These are phyloP conservation scores for Eremophila alpestris DNA, from an alignment of 2,797 vertebrate species.

Conservation along the genomic window DNA sequence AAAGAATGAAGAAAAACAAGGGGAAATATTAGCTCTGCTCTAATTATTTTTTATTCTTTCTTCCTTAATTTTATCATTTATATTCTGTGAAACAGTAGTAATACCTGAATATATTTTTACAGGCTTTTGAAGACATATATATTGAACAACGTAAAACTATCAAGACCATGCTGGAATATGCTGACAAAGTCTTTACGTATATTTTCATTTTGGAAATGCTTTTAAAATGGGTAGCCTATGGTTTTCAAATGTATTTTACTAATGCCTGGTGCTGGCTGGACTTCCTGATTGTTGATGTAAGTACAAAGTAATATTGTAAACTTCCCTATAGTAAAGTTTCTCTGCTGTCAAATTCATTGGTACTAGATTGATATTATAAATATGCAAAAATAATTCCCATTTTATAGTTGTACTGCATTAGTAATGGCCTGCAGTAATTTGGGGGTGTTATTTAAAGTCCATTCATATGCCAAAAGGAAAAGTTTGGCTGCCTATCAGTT, in stretches of 20 bases:
- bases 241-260: constrained; percentile 96
- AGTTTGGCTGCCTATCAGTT: not conserved
- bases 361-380: not conserved
- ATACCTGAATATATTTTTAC: not conserved
- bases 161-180: constrained; percentile 90
- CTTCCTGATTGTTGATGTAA: constrained; percentile 95
- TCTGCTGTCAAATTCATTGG: not conserved
- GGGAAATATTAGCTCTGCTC: not conserved
- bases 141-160: constrained; percentile 88
- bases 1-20: not conserved
- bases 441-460: not conserved
- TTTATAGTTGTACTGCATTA: not conserved
- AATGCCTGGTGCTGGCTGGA: constrained; percentile 99
- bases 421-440: not conserved
- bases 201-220: constrained; percentile 99
- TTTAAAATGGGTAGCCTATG: constrained; percentile 97
- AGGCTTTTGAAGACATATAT: constrained; percentile 98
- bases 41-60: not conserved
- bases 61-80: not conserved
- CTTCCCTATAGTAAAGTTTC: not conserved
- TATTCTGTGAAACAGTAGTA: not conserved
- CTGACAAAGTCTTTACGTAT: constrained; percentile 96
- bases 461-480: not conserved
- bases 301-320: constrained; percentile 67
- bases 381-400: not conserved